Evolutionary conservation across 2,888 invertebrate species (phyloP).

Genomic region (Amphiduros pacificus): DNA sequence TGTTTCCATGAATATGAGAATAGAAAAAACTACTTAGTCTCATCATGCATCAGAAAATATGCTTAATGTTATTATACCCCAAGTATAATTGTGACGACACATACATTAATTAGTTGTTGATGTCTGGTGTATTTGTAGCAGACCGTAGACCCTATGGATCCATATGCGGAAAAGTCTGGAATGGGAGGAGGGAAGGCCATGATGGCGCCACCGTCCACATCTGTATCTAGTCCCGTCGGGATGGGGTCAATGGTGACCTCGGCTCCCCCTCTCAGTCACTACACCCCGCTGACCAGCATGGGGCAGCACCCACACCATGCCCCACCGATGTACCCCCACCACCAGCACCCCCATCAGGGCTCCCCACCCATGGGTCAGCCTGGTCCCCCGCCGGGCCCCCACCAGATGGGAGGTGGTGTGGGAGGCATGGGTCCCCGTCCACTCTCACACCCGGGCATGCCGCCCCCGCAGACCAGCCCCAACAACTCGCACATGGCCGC

Average conservation of each 20-base stretch:
- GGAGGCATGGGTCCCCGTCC: too few relatives aligned
- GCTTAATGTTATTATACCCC: too few relatives aligned
- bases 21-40: too few relatives aligned
- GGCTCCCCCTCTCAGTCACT: not conserved
- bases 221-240: too few relatives aligned
- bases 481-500: constrained; percentile 10
- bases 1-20: too few relatives aligned
- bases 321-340: not conserved
- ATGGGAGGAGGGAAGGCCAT: not conserved
- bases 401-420: constrained; percentile 9
- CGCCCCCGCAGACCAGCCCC: constrained; percentile 8
- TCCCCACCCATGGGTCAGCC: not conserved
- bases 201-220: too few relatives aligned
- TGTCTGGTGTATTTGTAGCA: constrained; percentile 1
- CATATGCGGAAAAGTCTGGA: not conserved
- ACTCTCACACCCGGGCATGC: too few relatives aligned
- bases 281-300: not conserved
- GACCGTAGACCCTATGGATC: constrained; percentile 6
- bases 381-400: not conserved
- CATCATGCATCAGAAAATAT: too few relatives aligned
- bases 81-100: too few relatives aligned
- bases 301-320: not conserved
- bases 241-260: too few relatives aligned
- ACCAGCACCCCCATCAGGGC: constrained; percentile 1
- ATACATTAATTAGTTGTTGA: not conserved